Percentiles rank a stretch among this genome's conserved stretches.
phyloP scores from a whole-genome alignment of 1,140 invertebrate species.

The Drosophila tropicalis region DNA sequence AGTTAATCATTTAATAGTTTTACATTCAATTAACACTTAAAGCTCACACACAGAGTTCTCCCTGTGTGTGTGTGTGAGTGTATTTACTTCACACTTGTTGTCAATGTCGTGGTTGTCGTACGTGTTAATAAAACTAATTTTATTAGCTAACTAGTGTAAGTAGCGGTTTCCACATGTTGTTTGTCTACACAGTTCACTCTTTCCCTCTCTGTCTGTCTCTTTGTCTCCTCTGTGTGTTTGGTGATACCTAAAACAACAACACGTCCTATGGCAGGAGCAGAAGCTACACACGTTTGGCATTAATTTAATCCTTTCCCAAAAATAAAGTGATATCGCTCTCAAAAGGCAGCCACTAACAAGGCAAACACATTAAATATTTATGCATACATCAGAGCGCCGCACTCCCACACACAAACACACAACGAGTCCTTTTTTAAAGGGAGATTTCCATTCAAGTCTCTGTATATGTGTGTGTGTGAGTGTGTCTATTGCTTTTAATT shows the following conservation, averaged over 20 bases:
- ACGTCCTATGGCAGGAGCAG: conserved; percentile 10
- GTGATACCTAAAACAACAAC: conserved; percentile 71
- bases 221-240: conserved; percentile 30
- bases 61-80: conserved; percentile 29
- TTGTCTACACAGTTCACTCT: conserved; percentile 57
- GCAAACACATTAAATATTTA: conserved; percentile 82
- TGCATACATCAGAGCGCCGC: conserved; percentile 57
- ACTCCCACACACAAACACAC: conserved; percentile 20
- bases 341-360: conserved; percentile 74
- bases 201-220: background rate
- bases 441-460: conserved; percentile 28
- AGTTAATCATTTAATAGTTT: conserved; percentile 64
- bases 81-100: conserved; percentile 56
- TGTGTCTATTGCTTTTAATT: conserved; percentile 63
- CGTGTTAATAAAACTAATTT: conserved; percentile 82
- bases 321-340: conserved; percentile 79
- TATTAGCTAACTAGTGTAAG: conserved; percentile 78
- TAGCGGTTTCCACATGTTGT: conserved; percentile 76
- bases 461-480: conserved; percentile 32
- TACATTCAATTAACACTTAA: conserved; percentile 74
- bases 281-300: conserved; percentile 70
- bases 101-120: conserved; percentile 42
- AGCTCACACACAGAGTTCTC: conserved; percentile 18
- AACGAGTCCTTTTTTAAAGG: conserved; percentile 58
- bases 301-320: conserved; percentile 83